phyloP scores from a whole-genome alignment of 2,113 vertebrate species.

The Gnathonemus echidnorhynchus region DNA sequence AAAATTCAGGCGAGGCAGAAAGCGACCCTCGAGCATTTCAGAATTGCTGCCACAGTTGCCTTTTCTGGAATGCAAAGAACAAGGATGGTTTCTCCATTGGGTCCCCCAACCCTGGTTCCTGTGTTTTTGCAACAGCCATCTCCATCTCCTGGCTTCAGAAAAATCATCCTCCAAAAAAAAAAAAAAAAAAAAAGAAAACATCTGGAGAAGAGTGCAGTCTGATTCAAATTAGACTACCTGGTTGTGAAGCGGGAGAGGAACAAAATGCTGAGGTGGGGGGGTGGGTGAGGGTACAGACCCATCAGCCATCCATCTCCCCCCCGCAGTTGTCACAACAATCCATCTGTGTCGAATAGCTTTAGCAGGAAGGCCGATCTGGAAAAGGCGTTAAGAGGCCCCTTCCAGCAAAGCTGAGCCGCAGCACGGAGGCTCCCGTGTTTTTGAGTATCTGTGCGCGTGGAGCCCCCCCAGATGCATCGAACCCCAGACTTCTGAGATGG shows the following conservation, averaged over 20 bases:
- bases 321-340: not conserved
- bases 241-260: not conserved
- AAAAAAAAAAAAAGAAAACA: not conserved
- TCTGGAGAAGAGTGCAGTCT: not conserved
- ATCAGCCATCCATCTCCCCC: not conserved
- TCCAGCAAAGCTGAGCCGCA: no score
- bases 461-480: not conserved
- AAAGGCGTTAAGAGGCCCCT: not conserved
- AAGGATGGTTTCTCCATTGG: not conserved
- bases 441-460: not conserved
- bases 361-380: slow-evolving; percentile 3
- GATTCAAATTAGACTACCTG: not conserved
- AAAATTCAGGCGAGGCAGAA: not conserved
- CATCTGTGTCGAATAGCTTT: not conserved
- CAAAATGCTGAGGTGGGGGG: not conserved
- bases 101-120: not conserved
- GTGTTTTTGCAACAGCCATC: slow-evolving; percentile 39
- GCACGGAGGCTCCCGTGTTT: not conserved
- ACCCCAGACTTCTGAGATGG: not conserved
- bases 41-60: not conserved
- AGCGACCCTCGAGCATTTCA: not conserved
- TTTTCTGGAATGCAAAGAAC: slow-evolving; percentile 1
- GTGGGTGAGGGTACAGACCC: not conserved
- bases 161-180: not conserved
- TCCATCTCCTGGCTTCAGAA: slow-evolving; percentile 25